These are phyloP conservation scores for Clavelina lepadiformis DNA, from an alignment of 23 tunicate species.

Conservation along the genomic window DNA sequence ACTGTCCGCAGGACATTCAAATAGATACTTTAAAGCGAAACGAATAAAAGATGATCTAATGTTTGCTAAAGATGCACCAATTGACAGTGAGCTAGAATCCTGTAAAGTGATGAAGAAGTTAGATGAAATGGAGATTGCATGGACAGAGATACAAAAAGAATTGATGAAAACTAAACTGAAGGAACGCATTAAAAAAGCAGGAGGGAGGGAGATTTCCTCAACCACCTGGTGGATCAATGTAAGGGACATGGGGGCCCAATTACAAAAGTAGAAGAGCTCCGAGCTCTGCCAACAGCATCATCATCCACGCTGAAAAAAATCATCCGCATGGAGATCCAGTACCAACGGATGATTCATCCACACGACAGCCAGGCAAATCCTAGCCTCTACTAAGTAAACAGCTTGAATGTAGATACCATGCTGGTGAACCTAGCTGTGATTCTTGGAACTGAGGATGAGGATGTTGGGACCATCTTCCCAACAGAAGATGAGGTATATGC, in stretches of 20 bases:
- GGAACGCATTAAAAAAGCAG: background rate
- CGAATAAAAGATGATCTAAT: conserved; percentile 9
- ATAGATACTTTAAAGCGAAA: conserved; percentile 6
- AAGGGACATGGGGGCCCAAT: conserved; percentile 10
- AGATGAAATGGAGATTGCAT: conserved; percentile 3
- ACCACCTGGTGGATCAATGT: conserved; percentile 3
- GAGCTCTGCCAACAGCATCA: background rate
- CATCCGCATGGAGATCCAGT: conserved; percentile 8
- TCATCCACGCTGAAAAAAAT: conserved; percentile 1
- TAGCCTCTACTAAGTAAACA: conserved; percentile 5
- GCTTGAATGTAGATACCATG: background rate
- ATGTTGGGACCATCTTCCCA: no score
- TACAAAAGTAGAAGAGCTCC: background rate
- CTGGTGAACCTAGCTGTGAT: background rate
- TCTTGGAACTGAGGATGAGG: background rate
- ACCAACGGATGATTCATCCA: conserved; percentile 4
- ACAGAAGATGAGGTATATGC: no score
- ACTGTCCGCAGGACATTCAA: conserved; percentile 10
- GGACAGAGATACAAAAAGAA: background rate
- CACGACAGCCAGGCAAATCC: background rate
- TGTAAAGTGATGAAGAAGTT: background rate
- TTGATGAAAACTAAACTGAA: background rate
- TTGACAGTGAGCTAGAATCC: conserved; percentile 1
- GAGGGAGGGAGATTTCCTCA: conserved; percentile 1
- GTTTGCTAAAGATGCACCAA: background rate